phyloP scores from a whole-genome alignment of 2,113 vertebrate species.

The Brienomyrus longianalis region DNA sequence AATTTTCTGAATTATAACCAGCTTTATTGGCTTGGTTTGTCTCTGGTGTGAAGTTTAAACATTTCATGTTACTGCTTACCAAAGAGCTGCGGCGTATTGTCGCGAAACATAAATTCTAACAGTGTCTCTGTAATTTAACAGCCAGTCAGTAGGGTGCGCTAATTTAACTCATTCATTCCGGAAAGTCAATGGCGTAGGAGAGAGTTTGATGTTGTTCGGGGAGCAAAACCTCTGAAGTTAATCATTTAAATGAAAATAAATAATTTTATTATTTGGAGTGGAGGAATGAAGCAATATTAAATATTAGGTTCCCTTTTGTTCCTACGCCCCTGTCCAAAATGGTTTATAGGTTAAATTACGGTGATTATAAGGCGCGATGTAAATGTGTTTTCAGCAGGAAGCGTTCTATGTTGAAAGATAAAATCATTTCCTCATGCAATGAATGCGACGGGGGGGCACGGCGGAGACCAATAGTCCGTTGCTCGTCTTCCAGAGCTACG shows the following conservation, averaged over 20 bases:
- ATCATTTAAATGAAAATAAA: neutral
- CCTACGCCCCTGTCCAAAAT: neutral
- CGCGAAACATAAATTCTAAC: neutral
- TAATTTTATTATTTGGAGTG: neutral
- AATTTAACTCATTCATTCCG: neutral
- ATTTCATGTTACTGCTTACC: neutral
- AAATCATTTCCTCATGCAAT: slow-evolving; percentile 7
- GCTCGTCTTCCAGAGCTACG: neutral
- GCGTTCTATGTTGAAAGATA: neutral
- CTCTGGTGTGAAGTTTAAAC: neutral
- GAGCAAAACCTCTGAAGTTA: neutral
- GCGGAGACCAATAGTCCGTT: neutral
- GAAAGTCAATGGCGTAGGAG: neutral
- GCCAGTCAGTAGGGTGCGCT: neutral
- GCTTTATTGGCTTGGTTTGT: neutral
- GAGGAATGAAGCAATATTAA: neutral
- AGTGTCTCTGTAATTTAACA: neutral
- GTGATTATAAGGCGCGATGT: neutral
- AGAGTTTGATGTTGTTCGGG: neutral
- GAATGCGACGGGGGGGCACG: neutral
- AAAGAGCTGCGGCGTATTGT: neutral
- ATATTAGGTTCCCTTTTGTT: neutral
- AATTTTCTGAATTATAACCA: neutral
- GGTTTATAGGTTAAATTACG: neutral
- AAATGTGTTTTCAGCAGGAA: neutral